These are phyloP conservation scores for Abscondita cerata DNA, from an alignment of 2,888 invertebrate genomes.

Conservation along the genomic window DNA sequence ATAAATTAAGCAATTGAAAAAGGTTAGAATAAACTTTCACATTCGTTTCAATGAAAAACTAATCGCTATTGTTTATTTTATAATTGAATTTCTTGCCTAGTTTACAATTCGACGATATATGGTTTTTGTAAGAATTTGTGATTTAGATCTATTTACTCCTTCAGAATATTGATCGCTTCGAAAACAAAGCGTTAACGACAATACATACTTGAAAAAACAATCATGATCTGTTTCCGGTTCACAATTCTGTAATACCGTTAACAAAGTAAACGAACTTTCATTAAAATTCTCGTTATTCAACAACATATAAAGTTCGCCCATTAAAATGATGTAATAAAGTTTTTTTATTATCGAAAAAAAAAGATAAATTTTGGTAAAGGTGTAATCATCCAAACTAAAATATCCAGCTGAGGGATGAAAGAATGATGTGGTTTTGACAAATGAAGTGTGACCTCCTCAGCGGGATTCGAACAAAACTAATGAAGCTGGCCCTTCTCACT, in stretches of 20 bases:
- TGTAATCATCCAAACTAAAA: constrained; percentile 32
- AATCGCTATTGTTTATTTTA: no score
- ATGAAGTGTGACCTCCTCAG: constrained; percentile 55
- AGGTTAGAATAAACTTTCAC: no score
- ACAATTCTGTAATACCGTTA: constrained; percentile 3
- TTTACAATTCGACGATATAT: no score
- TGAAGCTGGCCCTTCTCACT: constrained; percentile 50
- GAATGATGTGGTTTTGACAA: constrained; percentile 53
- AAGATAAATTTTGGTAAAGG: constrained; percentile 18
- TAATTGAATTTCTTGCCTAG: no score
- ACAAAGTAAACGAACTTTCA: background rate
- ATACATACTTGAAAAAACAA: constrained; percentile 39
- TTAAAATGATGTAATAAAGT: no score
- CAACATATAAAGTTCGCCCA: background rate
- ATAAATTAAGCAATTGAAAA: no score
- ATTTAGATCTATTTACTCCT: constrained; percentile 38
- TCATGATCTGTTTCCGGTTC: constrained; percentile 30
- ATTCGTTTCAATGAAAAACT: no score
- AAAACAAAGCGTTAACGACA: constrained; percentile 43
- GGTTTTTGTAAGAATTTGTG: constrained; percentile 10
- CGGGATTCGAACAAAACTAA: constrained; percentile 52
- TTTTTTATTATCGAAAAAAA: background rate
- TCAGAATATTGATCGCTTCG: constrained; percentile 39
- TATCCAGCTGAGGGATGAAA: constrained; percentile 28
- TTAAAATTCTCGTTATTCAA: background rate